Conservation (phyloP, 2,888 invertebrate genomes). For the Mimas tiliae region DNA sequence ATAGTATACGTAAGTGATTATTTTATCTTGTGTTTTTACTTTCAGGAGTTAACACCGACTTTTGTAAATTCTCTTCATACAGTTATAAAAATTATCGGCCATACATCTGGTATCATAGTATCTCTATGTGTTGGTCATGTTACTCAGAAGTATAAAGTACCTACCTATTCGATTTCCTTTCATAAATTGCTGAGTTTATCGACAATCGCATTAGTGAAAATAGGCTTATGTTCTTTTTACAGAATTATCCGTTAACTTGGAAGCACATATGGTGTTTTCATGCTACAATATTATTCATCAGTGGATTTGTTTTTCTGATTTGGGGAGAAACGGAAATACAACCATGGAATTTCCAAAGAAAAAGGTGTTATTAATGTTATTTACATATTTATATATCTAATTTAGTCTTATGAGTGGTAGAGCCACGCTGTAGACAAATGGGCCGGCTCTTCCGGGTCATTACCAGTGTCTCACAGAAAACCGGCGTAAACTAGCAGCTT, state of each 20-base stretch:
- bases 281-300: constrained; percentile 61
- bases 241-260: constrained; percentile 67
- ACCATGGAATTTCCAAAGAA: constrained; percentile 61
- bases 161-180: background rate
- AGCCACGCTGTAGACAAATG: too few relatives aligned
- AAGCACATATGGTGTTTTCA: constrained; percentile 79
- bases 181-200: constrained; percentile 21
- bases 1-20: too few relatives aligned
- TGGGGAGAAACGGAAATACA: constrained; percentile 73
- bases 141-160: constrained; percentile 77
- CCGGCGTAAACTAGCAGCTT: too few relatives aligned
- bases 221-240: constrained; percentile 32
- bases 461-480: too few relatives aligned
- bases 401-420: too few relatives aligned
- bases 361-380: constrained; percentile 25
- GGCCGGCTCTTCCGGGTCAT: too few relatives aligned
- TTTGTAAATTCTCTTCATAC: constrained; percentile 90
- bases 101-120: constrained; percentile 89
- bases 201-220: too few relatives aligned
- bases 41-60: constrained; percentile 90
- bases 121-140: constrained; percentile 87
- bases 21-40: constrained; percentile 23
- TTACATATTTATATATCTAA: background rate
- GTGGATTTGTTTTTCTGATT: constrained; percentile 67
- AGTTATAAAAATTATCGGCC: constrained; percentile 89